phyloP scores from a whole-genome alignment of 92 coral and sea anemone genomes.

The Micromussa lordhowensis region DNA sequence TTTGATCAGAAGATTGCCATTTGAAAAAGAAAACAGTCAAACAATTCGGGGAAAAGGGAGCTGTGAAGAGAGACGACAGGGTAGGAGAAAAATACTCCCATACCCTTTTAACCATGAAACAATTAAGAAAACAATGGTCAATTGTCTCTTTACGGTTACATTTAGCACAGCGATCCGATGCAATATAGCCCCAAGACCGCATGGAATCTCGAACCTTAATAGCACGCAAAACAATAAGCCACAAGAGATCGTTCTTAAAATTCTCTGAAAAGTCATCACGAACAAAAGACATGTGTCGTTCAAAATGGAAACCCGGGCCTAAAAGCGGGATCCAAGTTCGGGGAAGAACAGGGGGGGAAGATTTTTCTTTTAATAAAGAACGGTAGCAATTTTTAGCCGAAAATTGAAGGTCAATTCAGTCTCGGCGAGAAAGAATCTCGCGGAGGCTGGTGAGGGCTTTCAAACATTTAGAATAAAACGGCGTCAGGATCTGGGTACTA shows the following conservation, averaged over 20 bases:
- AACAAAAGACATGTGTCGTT: not conserved
- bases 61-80: not conserved
- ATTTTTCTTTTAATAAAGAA: not conserved
- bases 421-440: not conserved
- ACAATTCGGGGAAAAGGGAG: not conserved
- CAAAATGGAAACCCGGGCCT: not conserved
- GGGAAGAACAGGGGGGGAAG: not conserved
- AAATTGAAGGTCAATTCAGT: not conserved
- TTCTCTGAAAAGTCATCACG: not conserved
- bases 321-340: not conserved
- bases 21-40: not conserved
- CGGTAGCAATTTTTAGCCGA: not conserved
- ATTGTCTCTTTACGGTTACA: not conserved
- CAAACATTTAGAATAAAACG: not conserved
- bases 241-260: not conserved
- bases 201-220: not conserved
- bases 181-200: conserved; percentile 9
- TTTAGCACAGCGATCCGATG: not conserved
- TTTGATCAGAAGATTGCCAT: not conserved
- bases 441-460: not conserved
- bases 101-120: not conserved
- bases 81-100: not conserved
- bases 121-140: conserved; percentile 16
- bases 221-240: not conserved
- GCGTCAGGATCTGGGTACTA: not conserved